phyloP scores from a whole-genome alignment of 2,113 vertebrate species.

The Glaucidium brasilianum region DNA sequence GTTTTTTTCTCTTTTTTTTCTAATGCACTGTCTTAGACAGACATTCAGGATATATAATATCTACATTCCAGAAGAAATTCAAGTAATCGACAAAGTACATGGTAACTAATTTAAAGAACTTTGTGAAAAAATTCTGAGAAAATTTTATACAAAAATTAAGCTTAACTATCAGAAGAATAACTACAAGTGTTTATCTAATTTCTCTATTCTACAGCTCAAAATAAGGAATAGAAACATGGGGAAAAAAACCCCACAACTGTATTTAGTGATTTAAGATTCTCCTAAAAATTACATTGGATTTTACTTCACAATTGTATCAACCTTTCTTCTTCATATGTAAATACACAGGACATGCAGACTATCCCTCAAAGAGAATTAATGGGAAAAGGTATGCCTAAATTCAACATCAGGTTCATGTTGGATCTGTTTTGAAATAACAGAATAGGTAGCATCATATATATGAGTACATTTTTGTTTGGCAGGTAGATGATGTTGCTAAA shows the following conservation, averaged over 20 bases:
- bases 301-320: not conserved
- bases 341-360: not conserved
- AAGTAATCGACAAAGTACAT: not conserved
- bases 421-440: not conserved
- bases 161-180: not conserved
- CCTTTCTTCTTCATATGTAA: not conserved
- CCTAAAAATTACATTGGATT: not conserved
- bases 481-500: not conserved
- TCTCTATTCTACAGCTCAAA: not conserved
- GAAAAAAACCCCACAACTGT: not conserved
- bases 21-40: not conserved
- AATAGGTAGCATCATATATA: not conserved
- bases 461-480: not conserved
- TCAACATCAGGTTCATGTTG: rapidly evolving
- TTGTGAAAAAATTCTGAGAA: not conserved
- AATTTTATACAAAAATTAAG: not conserved
- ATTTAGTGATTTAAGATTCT: no score
- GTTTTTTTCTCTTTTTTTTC: not conserved
- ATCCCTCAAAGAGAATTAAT: not conserved
- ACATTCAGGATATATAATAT: not conserved
- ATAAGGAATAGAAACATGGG: not conserved
- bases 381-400: not conserved
- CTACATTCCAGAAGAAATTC: not conserved
- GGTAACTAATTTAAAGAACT: not conserved
- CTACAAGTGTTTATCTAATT: not conserved